phyloP scores from a whole-genome alignment of 2,113 vertebrate species.

The Potamarius usumacintae region DNA sequence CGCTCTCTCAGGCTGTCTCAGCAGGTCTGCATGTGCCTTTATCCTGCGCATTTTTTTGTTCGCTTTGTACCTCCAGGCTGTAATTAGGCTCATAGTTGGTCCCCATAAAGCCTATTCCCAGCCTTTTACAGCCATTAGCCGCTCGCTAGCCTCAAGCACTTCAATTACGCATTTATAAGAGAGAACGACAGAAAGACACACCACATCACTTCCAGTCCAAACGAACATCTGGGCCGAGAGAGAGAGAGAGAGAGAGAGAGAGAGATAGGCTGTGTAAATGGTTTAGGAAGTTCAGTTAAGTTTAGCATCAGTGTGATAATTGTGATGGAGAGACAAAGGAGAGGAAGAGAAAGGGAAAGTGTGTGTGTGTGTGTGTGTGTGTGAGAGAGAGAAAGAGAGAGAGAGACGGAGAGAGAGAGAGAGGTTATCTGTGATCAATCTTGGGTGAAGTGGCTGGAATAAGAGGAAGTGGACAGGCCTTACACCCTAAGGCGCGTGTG shows the following conservation, averaged over 20 bases:
- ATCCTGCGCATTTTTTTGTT: slow-evolving; percentile 80
- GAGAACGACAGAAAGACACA: slow-evolving; percentile 88
- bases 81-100: slow-evolving; percentile 99
- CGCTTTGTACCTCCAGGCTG: slow-evolving; percentile 89
- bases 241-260: slow-evolving; percentile 6
- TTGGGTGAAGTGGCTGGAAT: slow-evolving; percentile 68
- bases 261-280: slow-evolving; percentile 3
- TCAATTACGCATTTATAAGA: slow-evolving; percentile 98
- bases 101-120: slow-evolving; percentile 96
- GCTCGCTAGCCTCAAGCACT: slow-evolving; percentile 90
- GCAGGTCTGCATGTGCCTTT: slow-evolving; percentile 90
- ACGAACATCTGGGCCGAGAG: slow-evolving; percentile 63
- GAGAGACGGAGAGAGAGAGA: slow-evolving; percentile 21
- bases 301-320: slow-evolving; percentile 11
- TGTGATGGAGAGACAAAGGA: not conserved
- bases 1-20: slow-evolving; percentile 70
- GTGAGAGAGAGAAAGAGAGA: slow-evolving; percentile 12
- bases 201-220: slow-evolving; percentile 77
- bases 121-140: slow-evolving; percentile 94
- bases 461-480: slow-evolving; percentile 75
- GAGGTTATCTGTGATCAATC: slow-evolving; percentile 78
- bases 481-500: slow-evolving; percentile 42
- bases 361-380: not conserved
- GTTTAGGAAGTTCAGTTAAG: slow-evolving; percentile 19
- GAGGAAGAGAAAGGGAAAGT: slow-evolving; percentile 3